phyloP scores from a whole-genome alignment of 1,140 invertebrate genomes.

The Dinoponera quadriceps region DNA sequence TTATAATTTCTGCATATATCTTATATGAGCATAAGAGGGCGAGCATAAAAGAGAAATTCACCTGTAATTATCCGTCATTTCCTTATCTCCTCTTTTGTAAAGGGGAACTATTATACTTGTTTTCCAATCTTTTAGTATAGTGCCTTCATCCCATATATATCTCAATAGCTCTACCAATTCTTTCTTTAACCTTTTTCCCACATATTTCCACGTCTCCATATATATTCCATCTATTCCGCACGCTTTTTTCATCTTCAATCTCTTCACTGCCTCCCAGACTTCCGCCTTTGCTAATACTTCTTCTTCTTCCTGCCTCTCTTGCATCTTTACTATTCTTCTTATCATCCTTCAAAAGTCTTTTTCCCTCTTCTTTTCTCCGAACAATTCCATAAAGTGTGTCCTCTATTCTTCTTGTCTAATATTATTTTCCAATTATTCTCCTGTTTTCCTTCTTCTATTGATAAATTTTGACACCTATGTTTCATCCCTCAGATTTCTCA shows the following conservation, averaged over 20 bases:
- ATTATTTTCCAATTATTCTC: neutral
- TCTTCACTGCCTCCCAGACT: neutral
- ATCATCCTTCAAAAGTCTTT: neutral
- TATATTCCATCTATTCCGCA: neutral
- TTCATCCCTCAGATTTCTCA: neutral
- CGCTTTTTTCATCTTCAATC: neutral
- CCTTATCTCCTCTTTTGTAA: neutral
- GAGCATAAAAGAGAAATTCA: conserved; percentile 8
- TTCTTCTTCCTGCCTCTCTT: neutral
- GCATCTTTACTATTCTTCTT: neutral
- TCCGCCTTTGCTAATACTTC: neutral
- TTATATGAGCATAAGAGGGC: too few species aligned
- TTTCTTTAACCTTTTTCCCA: neutral
- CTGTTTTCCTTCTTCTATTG: neutral
- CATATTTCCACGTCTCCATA: too few species aligned
- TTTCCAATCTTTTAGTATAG: neutral
- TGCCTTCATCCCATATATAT: neutral
- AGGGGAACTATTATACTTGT: neutral
- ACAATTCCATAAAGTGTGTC: neutral
- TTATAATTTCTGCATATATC: conserved; percentile 4
- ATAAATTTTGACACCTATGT: neutral
- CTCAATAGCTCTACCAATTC: neutral
- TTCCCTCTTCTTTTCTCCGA: neutral
- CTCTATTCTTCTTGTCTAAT: neutral
- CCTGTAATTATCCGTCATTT: neutral